These are phyloP conservation scores for Prorops nasuta DNA, from an alignment of 1,140 invertebrate species.

Conservation along the genomic window DNA sequence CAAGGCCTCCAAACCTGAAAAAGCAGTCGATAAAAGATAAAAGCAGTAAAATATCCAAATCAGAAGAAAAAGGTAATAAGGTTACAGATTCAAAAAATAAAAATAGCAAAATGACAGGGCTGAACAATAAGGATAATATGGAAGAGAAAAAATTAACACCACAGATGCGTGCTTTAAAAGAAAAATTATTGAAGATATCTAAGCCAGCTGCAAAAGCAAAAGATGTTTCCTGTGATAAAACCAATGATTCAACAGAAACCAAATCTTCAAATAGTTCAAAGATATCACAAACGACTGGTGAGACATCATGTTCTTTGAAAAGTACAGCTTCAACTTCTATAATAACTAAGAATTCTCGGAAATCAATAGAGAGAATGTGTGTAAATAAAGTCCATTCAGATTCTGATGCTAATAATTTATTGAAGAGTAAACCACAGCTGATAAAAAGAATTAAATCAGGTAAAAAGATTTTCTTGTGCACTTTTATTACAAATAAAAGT, in stretches of 20 bases:
- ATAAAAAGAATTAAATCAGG: not conserved
- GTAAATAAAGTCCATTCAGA: not conserved
- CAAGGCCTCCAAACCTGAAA: too few species aligned
- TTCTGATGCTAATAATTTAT: not conserved
- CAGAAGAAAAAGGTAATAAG: too few species aligned
- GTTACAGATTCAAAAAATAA: not conserved
- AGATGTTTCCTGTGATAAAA: too few species aligned
- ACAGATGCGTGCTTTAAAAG: constrained; percentile 22
- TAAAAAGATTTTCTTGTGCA: not conserved
- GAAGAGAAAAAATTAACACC: constrained; percentile 12
- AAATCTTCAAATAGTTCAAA: constrained; percentile 3
- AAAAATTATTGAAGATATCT: too few species aligned
- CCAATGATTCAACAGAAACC: too few species aligned
- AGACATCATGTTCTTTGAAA: not conserved
- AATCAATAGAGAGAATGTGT: constrained; percentile 1
- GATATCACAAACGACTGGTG: not conserved
- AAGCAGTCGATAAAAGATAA: too few species aligned
- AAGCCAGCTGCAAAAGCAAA: too few species aligned
- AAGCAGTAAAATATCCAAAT: too few species aligned
- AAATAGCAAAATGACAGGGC: not conserved
- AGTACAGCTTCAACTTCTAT: not conserved
- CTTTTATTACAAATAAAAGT: not conserved
- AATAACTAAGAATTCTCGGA: not conserved
- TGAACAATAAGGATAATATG: not conserved
- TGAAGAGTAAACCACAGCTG: not conserved